These are phyloP conservation scores for Nestor notabilis DNA, from an alignment of 2,113 vertebrate species.

Conservation along the genomic window DNA sequence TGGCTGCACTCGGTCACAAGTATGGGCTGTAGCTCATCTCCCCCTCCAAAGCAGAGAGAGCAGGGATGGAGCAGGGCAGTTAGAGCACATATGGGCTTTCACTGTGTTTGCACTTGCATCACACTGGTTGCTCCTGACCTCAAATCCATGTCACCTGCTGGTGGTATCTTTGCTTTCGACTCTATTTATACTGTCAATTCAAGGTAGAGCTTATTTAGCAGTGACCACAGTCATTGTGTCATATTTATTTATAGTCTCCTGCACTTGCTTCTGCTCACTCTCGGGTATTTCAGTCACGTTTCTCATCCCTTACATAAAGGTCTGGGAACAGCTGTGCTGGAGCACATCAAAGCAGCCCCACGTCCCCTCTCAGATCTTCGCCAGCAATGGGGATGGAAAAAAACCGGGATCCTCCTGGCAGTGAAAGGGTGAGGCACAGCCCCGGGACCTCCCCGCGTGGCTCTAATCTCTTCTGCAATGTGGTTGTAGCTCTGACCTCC, in stretches of 20 bases:
- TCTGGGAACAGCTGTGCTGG: constrained; percentile 40
- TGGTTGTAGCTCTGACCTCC: not conserved
- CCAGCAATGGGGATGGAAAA: not conserved
- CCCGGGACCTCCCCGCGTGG: not conserved
- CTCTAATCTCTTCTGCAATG: constrained; percentile 61
- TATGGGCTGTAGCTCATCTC: not conserved
- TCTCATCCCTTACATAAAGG: constrained; percentile 15
- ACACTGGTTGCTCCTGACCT: fast-evolving
- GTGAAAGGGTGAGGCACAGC: constrained; percentile 31
- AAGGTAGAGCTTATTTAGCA: not conserved
- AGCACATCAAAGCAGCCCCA: constrained; percentile 7
- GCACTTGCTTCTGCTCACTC: not conserved
- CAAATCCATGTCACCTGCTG: not conserved
- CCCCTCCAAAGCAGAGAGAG: not conserved
- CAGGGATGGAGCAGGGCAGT: not conserved
- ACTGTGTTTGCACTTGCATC: not conserved
- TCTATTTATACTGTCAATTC: not conserved
- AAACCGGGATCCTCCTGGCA: not conserved
- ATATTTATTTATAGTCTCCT: constrained; percentile 24
- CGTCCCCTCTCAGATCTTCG: not conserved
- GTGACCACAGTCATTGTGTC: not conserved
- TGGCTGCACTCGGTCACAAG: not conserved
- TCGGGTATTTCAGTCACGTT: not conserved
- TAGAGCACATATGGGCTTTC: fast-evolving
- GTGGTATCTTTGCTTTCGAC: not conserved